Percentiles rank a stretch among this genome's conserved stretches.
Evolutionary conservation across 30 jellyfish, hydroid and myxozoan species (phyloP).

Genomic region (Sanderia malayensis): DNA sequence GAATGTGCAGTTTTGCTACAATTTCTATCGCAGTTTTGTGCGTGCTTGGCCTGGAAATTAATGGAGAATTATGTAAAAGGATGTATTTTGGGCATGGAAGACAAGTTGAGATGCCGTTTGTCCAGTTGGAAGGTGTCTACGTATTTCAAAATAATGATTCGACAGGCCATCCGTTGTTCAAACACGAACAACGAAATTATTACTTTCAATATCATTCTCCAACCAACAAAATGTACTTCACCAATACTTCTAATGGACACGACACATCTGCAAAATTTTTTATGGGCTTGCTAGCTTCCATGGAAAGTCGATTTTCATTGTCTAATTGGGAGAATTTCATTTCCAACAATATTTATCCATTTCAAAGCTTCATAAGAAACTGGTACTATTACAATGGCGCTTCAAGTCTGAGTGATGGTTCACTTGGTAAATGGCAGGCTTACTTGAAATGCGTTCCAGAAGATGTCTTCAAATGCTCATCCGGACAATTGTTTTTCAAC

Average conservation of each 20-base stretch:
- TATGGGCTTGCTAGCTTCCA: neutral
- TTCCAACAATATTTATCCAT: neutral
- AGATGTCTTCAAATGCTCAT: conserved; percentile 33
- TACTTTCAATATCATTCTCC: neutral
- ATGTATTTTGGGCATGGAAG: neutral
- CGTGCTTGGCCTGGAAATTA: too few species aligned
- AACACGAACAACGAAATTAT: conserved; percentile 2
- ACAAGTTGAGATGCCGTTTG: neutral
- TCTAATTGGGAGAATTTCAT: neutral
- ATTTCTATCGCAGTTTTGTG: too few species aligned
- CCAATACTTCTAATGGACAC: neutral
- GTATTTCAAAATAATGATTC: neutral
- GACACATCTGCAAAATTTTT: neutral
- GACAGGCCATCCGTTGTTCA: neutral
- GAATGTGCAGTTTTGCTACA: too few species aligned
- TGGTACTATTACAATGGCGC: neutral
- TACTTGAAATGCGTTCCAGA: conserved; percentile 7
- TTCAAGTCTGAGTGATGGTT: neutral
- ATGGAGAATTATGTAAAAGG: neutral
- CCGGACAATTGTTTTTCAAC: conserved; percentile 19
- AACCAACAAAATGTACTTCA: neutral
- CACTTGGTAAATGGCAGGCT: neutral
- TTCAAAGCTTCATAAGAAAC: neutral
- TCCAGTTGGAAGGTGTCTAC: neutral
- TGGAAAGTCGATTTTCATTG: neutral